phyloP scores from a whole-genome alignment of 2,888 invertebrate genomes.

The Hypomecis punctinalis region DNA sequence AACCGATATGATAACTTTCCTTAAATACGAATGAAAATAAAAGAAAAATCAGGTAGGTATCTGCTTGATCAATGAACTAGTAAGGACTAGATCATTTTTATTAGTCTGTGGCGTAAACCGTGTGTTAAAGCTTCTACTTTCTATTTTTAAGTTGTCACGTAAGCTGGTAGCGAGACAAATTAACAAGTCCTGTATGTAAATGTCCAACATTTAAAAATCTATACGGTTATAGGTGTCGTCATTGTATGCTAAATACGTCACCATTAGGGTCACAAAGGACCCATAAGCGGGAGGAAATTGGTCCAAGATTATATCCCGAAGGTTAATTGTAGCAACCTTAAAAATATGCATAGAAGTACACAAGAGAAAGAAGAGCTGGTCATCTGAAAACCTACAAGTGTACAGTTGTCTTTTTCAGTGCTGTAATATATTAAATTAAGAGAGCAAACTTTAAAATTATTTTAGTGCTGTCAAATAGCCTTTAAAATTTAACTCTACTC shows the following conservation, averaged over 20 bases:
- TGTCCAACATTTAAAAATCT: conserved; percentile 49
- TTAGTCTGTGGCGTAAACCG: background rate
- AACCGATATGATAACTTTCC: too few relatives aligned
- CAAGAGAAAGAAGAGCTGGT: too few relatives aligned
- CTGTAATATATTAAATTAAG: too few relatives aligned
- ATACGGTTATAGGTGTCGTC: conserved; percentile 46
- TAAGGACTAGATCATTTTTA: too few relatives aligned
- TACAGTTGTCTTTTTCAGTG: too few relatives aligned
- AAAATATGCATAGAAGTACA: background rate
- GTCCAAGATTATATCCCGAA: conserved; percentile 50
- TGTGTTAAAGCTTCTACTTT: background rate
- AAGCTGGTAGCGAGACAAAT: conserved; percentile 36
- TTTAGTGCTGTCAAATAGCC: too few relatives aligned
- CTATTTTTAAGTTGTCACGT: conserved; percentile 10
- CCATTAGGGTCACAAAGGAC: conserved; percentile 57
- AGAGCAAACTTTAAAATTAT: too few relatives aligned
- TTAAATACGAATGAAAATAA: too few relatives aligned
- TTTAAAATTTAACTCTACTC: too few relatives aligned
- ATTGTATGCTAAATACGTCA: conserved; percentile 64
- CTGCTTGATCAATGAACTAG: too few relatives aligned
- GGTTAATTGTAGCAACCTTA: conserved; percentile 42
- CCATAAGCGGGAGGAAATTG: conserved; percentile 58
- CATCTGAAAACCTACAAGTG: too few relatives aligned
- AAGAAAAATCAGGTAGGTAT: too few relatives aligned
- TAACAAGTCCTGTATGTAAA: conserved; percentile 53